These are phyloP conservation scores for Baronia brevicornis DNA, from an alignment of 2,888 invertebrate species.

Conservation along the genomic window DNA sequence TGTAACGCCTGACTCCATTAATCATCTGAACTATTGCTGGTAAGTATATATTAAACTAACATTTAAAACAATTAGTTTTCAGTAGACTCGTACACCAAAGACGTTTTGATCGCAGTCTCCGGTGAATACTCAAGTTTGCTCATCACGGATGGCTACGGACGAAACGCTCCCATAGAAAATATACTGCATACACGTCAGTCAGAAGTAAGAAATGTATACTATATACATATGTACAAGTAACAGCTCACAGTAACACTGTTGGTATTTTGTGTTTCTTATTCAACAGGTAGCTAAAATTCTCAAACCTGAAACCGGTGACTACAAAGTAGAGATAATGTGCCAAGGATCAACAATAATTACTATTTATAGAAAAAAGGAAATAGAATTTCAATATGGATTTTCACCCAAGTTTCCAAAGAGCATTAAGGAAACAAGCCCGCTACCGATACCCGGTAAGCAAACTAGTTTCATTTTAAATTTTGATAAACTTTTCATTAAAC, in stretches of 20 bases:
- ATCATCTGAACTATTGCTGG: too few species aligned
- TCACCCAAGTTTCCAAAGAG: conserved; percentile 36
- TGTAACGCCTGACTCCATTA: too few species aligned
- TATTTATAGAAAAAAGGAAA: conserved; percentile 33
- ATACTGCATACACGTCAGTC: conserved; percentile 34
- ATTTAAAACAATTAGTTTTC: conserved; percentile 37
- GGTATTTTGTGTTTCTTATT: too few species aligned
- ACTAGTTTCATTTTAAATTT: conserved; percentile 14
- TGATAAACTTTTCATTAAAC: conserved; percentile 15
- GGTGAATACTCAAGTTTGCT: conserved; percentile 32
- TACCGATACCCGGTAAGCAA: conserved; percentile 50
- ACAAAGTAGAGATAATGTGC: conserved; percentile 29
- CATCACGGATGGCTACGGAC: conserved; percentile 25
- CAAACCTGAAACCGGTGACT: conserved; percentile 28
- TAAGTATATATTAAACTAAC: too few species aligned
- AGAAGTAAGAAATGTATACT: conserved; percentile 40
- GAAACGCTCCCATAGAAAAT: conserved; percentile 23
- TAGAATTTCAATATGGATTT: conserved; percentile 47
- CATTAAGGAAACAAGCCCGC: conserved; percentile 41
- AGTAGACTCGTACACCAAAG: conserved; percentile 41
- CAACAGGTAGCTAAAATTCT: conserved; percentile 37
- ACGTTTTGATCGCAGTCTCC: conserved; percentile 36
- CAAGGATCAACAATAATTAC: conserved; percentile 30
- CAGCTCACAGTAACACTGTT: too few species aligned
- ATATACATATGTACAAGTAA: too few species aligned